Evolutionary conservation across 2,888 invertebrate genomes (phyloP).

Genomic region (Leuctra nigra): DNA sequence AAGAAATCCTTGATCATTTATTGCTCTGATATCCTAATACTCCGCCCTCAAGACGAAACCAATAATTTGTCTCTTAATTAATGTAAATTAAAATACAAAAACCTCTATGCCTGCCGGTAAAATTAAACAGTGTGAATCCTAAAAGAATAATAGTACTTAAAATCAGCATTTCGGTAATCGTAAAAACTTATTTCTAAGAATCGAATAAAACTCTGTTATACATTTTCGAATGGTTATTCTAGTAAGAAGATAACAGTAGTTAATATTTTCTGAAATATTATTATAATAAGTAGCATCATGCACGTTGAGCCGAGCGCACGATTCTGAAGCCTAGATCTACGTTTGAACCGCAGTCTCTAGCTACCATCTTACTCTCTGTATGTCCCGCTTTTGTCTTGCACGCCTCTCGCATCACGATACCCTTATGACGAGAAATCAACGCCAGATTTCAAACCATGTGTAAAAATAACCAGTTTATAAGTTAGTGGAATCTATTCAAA

Average conservation of each 20-base stretch:
- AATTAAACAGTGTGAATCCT: too few species aligned
- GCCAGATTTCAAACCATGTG: conserved; percentile 16
- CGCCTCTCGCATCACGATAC: conserved; percentile 8
- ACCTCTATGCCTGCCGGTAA: too few species aligned
- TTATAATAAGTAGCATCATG: conserved; percentile 12
- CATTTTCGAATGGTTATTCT: conserved; percentile 7
- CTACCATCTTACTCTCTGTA: neutral
- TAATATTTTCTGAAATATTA: conserved; percentile 8
- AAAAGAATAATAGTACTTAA: too few species aligned
- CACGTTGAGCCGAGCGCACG: conserved; percentile 15
- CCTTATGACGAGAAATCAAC: conserved; percentile 8
- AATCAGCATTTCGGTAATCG: neutral
- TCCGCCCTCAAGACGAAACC: too few species aligned
- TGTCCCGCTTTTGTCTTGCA: neutral
- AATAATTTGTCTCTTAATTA: too few species aligned
- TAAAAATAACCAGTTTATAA: conserved; percentile 18
- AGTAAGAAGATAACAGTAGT: conserved; percentile 17
- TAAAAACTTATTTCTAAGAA: neutral
- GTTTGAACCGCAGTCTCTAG: neutral
- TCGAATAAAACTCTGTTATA: neutral
- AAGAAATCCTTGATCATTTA: too few species aligned
- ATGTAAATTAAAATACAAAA: too few species aligned
- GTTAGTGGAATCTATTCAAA: conserved; percentile 2
- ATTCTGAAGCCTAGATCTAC: neutral
- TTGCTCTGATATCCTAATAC: too few species aligned